Conservation (phyloP, 1,140 invertebrate species). For the Zaprionus kolodkinae region DNA sequence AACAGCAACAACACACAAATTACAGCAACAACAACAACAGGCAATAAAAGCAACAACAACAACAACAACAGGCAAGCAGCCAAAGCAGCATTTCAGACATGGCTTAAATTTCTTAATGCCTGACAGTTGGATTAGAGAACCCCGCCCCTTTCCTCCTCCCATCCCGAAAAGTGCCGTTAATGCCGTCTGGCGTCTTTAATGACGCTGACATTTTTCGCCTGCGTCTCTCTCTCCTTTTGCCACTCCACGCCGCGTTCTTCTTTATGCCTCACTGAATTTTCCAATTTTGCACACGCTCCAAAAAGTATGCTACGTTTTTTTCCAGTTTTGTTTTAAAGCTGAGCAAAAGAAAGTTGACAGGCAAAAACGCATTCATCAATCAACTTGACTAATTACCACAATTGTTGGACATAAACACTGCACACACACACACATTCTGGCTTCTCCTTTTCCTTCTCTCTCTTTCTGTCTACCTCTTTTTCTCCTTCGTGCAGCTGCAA, state of each 20-base stretch:
- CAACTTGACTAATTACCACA: slow-evolving; percentile 78
- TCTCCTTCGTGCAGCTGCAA: background rate
- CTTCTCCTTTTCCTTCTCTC: background rate
- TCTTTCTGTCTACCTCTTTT: background rate
- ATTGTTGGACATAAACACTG: slow-evolving; percentile 54
- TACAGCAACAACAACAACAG: slow-evolving; percentile 21
- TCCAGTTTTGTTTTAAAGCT: slow-evolving; percentile 25
- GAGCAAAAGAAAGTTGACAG: background rate
- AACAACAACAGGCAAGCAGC: background rate
- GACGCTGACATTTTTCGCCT: slow-evolving; percentile 59
- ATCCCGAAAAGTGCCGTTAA: slow-evolving; percentile 40
- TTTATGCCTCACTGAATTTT: slow-evolving; percentile 38
- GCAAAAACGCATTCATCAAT: slow-evolving; percentile 66
- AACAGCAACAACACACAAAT: slow-evolving; percentile 24
- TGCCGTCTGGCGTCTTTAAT: slow-evolving; percentile 62
- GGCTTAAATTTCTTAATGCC: slow-evolving; percentile 67
- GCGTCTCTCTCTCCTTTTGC: no score
- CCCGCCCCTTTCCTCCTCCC: no score
- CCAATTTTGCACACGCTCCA: slow-evolving; percentile 22
- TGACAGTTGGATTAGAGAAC: slow-evolving; percentile 60
- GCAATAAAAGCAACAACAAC: slow-evolving; percentile 9
- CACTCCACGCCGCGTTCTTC: background rate
- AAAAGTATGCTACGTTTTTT: slow-evolving; percentile 43
- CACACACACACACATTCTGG: slow-evolving; percentile 9
- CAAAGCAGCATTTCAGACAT: slow-evolving; percentile 20